Evolutionary conservation across 1,140 invertebrate genomes (phyloP).

Genomic region (Panagrolaimus sp.): DNA sequence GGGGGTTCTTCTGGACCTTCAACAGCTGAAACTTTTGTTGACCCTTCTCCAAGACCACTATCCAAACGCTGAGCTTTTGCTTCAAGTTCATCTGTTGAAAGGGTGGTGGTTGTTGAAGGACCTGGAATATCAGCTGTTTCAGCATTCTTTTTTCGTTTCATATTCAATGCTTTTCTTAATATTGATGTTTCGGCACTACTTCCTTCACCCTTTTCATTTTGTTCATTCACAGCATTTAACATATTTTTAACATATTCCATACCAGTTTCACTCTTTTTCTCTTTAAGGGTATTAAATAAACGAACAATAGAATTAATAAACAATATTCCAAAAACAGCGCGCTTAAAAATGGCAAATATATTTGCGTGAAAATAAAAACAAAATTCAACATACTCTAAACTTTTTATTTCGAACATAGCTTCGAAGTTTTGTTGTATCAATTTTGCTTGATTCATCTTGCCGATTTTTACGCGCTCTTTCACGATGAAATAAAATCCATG

Average conservation of each 20-base stretch:
- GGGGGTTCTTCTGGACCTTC: constrained; percentile 3
- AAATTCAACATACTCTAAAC: constrained; percentile 44
- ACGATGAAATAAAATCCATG: constrained; percentile 44
- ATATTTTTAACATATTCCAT: constrained; percentile 46
- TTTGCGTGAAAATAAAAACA: constrained; percentile 8
- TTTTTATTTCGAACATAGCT: constrained; percentile 47
- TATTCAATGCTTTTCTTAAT: neutral
- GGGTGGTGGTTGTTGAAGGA: neutral
- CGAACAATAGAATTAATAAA: constrained; percentile 42
- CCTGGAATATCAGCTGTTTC: neutral
- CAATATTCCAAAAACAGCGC: constrained; percentile 49
- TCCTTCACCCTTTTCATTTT: neutral
- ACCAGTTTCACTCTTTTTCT: constrained; percentile 42
- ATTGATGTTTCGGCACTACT: neutral
- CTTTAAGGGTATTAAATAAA: constrained; percentile 38
- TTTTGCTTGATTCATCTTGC: constrained; percentile 9
- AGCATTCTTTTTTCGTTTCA: neutral
- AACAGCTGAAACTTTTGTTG: constrained; percentile 5
- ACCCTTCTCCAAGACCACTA: constrained; percentile 6
- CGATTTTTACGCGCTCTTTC: constrained; percentile 33
- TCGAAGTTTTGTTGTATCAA: constrained; percentile 45
- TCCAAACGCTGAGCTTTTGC: neutral
- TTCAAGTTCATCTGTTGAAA: neutral
- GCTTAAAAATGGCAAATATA: constrained; percentile 12
- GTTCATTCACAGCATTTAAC: constrained; percentile 28